Percentiles rank a stretch among this genome's conserved stretches.
phyloP scores from a whole-genome alignment of 1,140 invertebrate species.

The Agrypnia vestita region DNA sequence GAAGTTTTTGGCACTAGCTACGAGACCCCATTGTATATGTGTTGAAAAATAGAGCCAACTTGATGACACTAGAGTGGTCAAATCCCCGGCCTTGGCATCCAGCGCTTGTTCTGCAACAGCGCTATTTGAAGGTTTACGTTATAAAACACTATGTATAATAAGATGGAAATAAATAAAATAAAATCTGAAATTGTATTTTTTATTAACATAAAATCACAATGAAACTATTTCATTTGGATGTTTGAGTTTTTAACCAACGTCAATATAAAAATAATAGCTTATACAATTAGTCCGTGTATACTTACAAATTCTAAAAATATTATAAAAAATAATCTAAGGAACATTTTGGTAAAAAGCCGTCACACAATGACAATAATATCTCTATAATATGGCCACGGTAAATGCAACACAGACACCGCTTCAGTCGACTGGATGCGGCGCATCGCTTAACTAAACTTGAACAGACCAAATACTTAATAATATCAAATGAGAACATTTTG shows the following conservation, averaged over 20 bases:
- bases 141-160: too few relatives aligned
- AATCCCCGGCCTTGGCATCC: too few relatives aligned
- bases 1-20: too few relatives aligned
- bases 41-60: too few relatives aligned
- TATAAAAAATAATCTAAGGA: constrained; percentile 48
- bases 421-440: not conserved
- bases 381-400: constrained; percentile 51
- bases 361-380: constrained; percentile 21
- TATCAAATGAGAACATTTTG: not conserved
- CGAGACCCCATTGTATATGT: too few relatives aligned
- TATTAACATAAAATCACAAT: constrained; percentile 9
- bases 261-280: constrained; percentile 35
- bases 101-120: too few relatives aligned
- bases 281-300: constrained; percentile 8
- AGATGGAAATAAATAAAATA: not conserved
- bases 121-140: too few relatives aligned
- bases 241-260: not conserved
- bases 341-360: constrained; percentile 51
- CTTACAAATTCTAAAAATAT: constrained; percentile 18
- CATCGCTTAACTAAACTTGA: not conserved
- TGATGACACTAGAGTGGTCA: too few relatives aligned
- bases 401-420: constrained; percentile 21
- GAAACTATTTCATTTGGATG: not conserved
- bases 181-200: not conserved
- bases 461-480: not conserved